Conservation (phyloP, 2,888 invertebrate genomes). For the Pilophorus perplexus region DNA sequence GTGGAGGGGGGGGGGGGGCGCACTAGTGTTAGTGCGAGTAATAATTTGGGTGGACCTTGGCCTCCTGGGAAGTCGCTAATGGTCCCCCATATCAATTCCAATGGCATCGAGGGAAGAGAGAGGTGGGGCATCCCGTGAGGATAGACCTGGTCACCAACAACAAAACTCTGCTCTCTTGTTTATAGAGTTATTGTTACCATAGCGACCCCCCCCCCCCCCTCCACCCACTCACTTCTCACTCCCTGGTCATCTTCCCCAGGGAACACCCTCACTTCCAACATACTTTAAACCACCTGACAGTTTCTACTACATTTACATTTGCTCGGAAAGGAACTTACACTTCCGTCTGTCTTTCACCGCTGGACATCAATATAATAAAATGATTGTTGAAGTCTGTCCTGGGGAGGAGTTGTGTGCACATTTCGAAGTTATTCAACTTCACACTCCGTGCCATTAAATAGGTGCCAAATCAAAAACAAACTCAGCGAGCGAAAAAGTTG, state of each 20-base stretch:
- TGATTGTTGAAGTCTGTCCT: too few relatives aligned
- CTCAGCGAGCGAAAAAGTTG: too few relatives aligned
- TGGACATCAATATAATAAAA: too few relatives aligned
- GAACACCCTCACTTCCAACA: constrained; percentile 7
- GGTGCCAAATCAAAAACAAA: too few relatives aligned
- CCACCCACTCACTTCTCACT: too few relatives aligned
- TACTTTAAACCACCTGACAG: constrained; percentile 25
- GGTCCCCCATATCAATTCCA: constrained; percentile 37
- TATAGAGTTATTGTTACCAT: constrained; percentile 34
- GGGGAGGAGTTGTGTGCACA: too few relatives aligned
- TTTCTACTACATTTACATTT: constrained; percentile 21
- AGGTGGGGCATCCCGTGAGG: constrained; percentile 19
- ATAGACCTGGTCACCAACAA: constrained; percentile 35
- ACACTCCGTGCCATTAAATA: too few relatives aligned
- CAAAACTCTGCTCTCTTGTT: constrained; percentile 38
- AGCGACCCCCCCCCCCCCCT: constrained; percentile 20
- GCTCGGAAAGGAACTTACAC: background rate
- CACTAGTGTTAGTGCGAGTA: constrained; percentile 26
- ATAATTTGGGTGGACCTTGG: constrained; percentile 34
- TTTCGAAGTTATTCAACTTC: too few relatives aligned
- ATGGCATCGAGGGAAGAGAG: constrained; percentile 23
- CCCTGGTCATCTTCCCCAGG: too few relatives aligned
- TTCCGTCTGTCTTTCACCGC: too few relatives aligned
- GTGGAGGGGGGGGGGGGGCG: constrained; percentile 3
- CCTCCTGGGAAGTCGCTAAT: constrained; percentile 18